phyloP scores from a whole-genome alignment of 2,113 vertebrate species.

The Atlantisia rogersi region DNA sequence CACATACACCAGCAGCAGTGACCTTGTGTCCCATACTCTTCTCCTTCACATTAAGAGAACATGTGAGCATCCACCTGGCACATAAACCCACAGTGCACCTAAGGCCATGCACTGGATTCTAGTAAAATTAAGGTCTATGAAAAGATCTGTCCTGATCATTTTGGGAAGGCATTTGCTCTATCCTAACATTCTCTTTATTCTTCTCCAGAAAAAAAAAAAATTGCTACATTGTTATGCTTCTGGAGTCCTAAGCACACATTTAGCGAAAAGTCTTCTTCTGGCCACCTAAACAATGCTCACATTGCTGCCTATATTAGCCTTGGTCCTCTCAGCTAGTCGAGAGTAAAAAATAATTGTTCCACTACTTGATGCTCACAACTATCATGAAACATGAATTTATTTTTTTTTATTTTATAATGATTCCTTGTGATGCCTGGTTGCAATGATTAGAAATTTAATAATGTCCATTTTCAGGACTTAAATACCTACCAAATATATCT shows the following conservation, averaged over 20 bases:
- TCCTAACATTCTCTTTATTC: neutral
- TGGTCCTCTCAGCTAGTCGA: neutral
- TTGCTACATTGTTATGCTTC: neutral
- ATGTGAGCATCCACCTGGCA: too few relatives aligned
- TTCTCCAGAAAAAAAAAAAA: neutral
- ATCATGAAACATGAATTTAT: neutral
- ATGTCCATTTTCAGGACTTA: neutral
- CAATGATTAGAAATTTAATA: neutral
- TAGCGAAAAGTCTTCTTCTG: neutral
- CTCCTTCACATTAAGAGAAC: neutral
- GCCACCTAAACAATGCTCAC: accelerated
- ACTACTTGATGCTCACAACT: neutral
- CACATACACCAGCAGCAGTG: neutral
- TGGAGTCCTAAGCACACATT: neutral
- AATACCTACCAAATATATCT: neutral
- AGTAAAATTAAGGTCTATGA: neutral
- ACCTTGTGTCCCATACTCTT: accelerated
- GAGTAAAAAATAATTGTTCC: neutral
- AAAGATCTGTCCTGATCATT: neutral
- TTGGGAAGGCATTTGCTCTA: neutral
- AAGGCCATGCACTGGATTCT: neutral
- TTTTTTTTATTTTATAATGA: neutral
- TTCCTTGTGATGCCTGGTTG: neutral
- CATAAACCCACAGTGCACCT: neutral
- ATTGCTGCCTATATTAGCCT: neutral